Percentiles rank a stretch among this genome's conserved stretches.
Evolutionary conservation across 2,888 invertebrate genomes (phyloP).

Genomic region (Cataglyphis altisquamis): DNA sequence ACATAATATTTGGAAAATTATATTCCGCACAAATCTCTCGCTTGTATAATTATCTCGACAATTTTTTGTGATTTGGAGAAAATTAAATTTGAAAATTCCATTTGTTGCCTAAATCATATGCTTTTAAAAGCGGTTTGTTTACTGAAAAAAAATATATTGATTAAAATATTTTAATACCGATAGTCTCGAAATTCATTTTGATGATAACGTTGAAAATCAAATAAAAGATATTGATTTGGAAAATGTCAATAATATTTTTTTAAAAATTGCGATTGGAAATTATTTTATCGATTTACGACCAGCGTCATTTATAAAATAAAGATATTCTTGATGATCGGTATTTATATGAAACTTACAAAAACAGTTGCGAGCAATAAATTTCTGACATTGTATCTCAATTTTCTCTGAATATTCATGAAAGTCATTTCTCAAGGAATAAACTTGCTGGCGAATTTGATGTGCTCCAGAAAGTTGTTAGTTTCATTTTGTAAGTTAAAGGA

Average conservation of each 20-base stretch:
- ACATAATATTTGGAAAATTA: slow-evolving; percentile 44
- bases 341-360: slow-evolving; percentile 65
- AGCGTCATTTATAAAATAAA: background rate
- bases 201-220: background rate
- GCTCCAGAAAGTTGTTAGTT: slow-evolving; percentile 77
- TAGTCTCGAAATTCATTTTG: background rate
- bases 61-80: slow-evolving; percentile 12
- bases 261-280: background rate
- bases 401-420: slow-evolving; percentile 57
- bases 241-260: background rate
- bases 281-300: background rate
- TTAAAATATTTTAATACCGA: slow-evolving; percentile 1
- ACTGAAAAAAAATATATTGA: background rate
- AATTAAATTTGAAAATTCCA: slow-evolving; percentile 18
- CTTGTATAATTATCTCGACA: slow-evolving; percentile 16
- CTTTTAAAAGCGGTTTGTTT: background rate
- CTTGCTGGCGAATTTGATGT: slow-evolving; percentile 68
- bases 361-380: slow-evolving; percentile 66
- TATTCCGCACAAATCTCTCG: slow-evolving; percentile 20
- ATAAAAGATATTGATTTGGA: background rate
- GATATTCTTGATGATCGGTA: slow-evolving; percentile 10
- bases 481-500: slow-evolving; percentile 73
- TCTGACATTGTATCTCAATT: slow-evolving; percentile 62
- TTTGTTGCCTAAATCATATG: background rate
- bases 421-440: slow-evolving; percentile 62